Evolutionary conservation across 2,888 invertebrate genomes (phyloP).

Genomic region (Drosophila phalerata): DNA sequence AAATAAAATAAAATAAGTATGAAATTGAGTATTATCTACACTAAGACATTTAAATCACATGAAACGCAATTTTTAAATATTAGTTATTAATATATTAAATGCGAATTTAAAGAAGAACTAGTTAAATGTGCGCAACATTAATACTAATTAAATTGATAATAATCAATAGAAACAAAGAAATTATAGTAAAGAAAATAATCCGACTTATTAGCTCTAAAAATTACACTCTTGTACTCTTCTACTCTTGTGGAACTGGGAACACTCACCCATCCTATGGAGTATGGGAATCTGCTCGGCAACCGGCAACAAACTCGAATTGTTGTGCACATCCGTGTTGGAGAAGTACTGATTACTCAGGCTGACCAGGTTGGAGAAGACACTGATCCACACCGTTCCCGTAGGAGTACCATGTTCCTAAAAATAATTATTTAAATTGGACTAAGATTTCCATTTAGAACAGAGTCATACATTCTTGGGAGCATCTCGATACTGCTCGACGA

Average conservation of each 20-base stretch:
- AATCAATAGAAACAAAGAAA: no score
- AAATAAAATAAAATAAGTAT: no score
- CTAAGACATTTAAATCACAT: no score
- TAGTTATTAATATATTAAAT: no score
- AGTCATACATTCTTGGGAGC: constrained; percentile 70
- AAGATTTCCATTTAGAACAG: neutral
- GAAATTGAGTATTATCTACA: no score
- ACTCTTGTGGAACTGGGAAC: neutral
- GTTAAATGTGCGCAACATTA: no score
- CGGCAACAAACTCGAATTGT: constrained; percentile 91
- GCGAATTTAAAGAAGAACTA: no score
- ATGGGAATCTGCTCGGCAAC: constrained; percentile 94
- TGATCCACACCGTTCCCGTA: constrained; percentile 84
- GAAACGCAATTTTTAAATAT: no score
- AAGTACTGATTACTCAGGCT: constrained; percentile 90
- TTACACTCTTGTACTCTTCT: neutral
- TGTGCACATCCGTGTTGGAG: constrained; percentile 89
- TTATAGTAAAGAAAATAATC: no score
- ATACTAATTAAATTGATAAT: no score
- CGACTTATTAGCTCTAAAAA: no score
- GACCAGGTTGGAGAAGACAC: constrained; percentile 89
- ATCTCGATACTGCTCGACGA: constrained; percentile 70
- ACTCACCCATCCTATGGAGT: constrained; percentile 83
- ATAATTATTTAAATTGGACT: neutral
- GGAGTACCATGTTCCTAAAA: constrained; percentile 79